Conservation (phyloP, 2,888 invertebrate species). For the Formica aserva region DNA sequence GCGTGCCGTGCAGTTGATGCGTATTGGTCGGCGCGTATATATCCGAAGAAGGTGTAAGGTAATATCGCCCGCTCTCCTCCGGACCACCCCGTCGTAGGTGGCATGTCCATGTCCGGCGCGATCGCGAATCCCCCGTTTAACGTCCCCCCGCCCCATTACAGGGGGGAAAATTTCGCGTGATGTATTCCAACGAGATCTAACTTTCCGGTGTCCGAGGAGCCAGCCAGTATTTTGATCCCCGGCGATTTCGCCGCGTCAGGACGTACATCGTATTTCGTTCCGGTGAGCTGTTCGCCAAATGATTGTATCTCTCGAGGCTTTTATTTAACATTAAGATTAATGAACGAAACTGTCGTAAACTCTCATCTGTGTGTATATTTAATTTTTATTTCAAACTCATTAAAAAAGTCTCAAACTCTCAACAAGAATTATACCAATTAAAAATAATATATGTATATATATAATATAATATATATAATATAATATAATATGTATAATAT, state of each 20-base stretch:
- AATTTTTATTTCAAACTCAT: neutral
- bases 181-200: constrained; percentile 49
- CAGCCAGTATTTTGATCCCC: constrained; percentile 25
- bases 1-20: constrained; percentile 80
- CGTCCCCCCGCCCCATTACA: constrained; percentile 33
- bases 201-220: constrained; percentile 20
- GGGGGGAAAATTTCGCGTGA: constrained; percentile 20
- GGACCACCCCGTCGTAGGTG: constrained; percentile 79
- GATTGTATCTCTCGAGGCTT: constrained; percentile 26
- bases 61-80: constrained; percentile 77
- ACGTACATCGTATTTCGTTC: constrained; percentile 27
- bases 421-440: neutral
- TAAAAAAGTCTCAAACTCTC: neutral
- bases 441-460: neutral
- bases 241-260: constrained; percentile 6
- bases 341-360: constrained; percentile 13
- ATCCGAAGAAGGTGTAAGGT: constrained; percentile 81
- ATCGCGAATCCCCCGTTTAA: constrained; percentile 52
- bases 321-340: constrained; percentile 10
- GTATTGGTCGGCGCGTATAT: constrained; percentile 81
- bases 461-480: too few species aligned
- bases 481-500: too few species aligned
- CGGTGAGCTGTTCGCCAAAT: constrained; percentile 13
- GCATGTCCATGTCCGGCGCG: constrained; percentile 60
- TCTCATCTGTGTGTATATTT: neutral